phyloP scores from a whole-genome alignment of 2,113 vertebrate species.

The Sceloporus undulatus region DNA sequence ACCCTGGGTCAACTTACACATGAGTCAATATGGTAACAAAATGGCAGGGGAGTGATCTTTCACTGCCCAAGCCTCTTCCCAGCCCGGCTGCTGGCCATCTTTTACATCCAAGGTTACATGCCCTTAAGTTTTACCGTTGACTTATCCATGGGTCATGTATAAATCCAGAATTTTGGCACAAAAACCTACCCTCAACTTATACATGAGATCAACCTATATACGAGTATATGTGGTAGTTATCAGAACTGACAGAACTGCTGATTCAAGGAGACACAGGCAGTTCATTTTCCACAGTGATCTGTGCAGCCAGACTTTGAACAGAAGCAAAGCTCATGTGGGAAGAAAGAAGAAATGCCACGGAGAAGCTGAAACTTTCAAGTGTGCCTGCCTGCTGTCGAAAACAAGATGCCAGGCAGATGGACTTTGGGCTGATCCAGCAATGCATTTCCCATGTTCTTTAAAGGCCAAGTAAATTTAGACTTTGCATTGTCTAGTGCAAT shows the following conservation, averaged over 20 bases:
- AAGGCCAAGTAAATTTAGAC: background rate
- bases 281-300: background rate
- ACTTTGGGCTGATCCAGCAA: slow-evolving; percentile 14
- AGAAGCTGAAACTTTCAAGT: background rate
- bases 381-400: background rate
- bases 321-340: background rate
- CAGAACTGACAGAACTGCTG: background rate
- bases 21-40: too few species aligned
- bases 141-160: too few species aligned
- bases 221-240: background rate
- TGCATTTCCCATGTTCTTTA: background rate
- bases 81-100: too few species aligned
- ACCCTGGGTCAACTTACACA: too few species aligned
- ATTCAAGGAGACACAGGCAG: background rate
- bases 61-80: too few species aligned
- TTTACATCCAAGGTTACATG: too few species aligned
- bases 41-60: too few species aligned
- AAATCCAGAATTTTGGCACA: too few species aligned
- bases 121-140: too few species aligned
- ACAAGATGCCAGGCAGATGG: background rate
- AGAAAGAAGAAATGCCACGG: background rate
- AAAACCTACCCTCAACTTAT: too few species aligned
- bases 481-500: background rate
- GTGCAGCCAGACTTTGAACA: background rate
- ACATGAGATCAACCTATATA: too few species aligned